phyloP scores from a whole-genome alignment of 2,113 vertebrate genomes.

The Zosterops pallidus region DNA sequence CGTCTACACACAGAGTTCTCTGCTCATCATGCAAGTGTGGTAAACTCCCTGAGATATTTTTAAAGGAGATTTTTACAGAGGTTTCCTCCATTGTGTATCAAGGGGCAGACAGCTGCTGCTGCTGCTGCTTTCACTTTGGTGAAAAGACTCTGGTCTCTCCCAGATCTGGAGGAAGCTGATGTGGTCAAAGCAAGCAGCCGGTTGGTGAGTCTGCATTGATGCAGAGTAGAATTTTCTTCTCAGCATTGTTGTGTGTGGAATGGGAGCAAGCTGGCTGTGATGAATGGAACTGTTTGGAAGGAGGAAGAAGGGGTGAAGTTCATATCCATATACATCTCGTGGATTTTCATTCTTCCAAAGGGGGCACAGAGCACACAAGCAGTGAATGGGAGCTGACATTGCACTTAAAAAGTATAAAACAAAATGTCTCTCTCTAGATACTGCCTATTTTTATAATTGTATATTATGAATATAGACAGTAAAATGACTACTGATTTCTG shows the following conservation, averaged over 20 bases:
- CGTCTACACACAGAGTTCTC: neutral
- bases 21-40: neutral
- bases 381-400: neutral
- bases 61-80: neutral
- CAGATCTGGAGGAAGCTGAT: neutral
- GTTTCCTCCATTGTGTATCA: neutral
- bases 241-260: neutral
- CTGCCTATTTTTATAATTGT: neutral
- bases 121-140: neutral
- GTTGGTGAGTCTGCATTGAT: neutral
- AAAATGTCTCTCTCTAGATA: neutral
- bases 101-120: neutral
- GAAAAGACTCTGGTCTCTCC: neutral
- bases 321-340: neutral
- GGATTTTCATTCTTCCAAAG: neutral
- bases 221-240: neutral
- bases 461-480: neutral
- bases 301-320: neutral
- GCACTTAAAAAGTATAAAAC: neutral
- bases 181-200: accelerated
- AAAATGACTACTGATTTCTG: neutral
- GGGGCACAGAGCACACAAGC: neutral
- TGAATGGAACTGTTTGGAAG: neutral
- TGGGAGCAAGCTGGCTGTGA: neutral
- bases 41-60: neutral